Evolutionary conservation across 2,113 vertebrate species (phyloP).

Genomic region (Epinephelus cyanopodus): DNA sequence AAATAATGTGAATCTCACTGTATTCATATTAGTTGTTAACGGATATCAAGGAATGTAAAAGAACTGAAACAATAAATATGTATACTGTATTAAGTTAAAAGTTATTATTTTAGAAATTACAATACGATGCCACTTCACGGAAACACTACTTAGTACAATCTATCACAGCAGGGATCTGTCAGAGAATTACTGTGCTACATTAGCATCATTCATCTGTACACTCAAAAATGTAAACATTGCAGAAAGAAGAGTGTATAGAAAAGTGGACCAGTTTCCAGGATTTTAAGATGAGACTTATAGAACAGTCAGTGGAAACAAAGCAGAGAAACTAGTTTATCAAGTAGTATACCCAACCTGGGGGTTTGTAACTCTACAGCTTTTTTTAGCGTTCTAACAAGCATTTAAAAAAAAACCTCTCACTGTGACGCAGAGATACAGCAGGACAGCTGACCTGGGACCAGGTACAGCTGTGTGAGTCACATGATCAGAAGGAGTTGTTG

Average conservation of each 20-base stretch:
- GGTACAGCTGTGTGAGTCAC: background rate
- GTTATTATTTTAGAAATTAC: slow-evolving; percentile 37
- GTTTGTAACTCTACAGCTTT: background rate
- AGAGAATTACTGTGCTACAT: background rate
- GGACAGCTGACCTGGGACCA: background rate
- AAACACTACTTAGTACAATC: slow-evolving; percentile 1
- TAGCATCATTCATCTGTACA: background rate
- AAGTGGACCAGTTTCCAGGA: background rate
- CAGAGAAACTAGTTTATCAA: slow-evolving; percentile 1
- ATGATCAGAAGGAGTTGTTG: slow-evolving; percentile 23
- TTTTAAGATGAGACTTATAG: slow-evolving; percentile 21
- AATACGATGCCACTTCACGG: background rate
- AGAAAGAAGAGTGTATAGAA: slow-evolving; percentile 19
- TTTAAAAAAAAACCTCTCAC: background rate
- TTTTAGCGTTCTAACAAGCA: background rate
- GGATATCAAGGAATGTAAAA: slow-evolving; percentile 40
- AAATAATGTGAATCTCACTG: background rate
- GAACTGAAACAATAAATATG: slow-evolving; percentile 59
- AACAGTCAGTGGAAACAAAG: slow-evolving; percentile 6
- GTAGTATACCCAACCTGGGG: background rate
- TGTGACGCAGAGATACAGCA: background rate
- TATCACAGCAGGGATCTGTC: slow-evolving; percentile 1
- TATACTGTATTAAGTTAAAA: slow-evolving; percentile 29
- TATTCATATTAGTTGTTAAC: background rate
- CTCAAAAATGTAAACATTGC: slow-evolving; percentile 32